Evolutionary conservation across 2,797 vertebrate species (phyloP), one percentile per base, ranked within the genome.

Genomic region (Anabas testudineus): DNA sequence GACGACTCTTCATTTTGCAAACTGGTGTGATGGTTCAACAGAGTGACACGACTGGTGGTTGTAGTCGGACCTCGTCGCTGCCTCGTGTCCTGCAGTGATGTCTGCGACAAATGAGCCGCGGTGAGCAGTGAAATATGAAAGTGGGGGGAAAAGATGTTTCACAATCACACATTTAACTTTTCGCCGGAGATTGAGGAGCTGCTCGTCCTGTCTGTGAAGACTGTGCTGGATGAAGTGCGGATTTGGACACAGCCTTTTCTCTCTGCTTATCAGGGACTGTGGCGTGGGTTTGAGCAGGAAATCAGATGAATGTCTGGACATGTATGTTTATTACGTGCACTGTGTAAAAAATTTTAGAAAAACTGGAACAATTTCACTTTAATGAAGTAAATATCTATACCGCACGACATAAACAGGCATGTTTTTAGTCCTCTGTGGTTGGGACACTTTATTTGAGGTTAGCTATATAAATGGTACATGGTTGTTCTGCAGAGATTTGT

Each of bases 81-180:
- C 64, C 60, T 76, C 68, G 86, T 86, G 87, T 87, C 87, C 90
- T 90, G 53, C 41, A 19, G 57, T 3, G 46, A 76, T 59, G 72
- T 78, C 70, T 69, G 76, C 39, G 62, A 45, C n/a, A 59, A 41
- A 60, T 34, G 71, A 71, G 71, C 72, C 8, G 2, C 19, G 67
- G 19, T 24, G 55, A 63, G 48, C 14, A 24, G 51, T 30, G 46
- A 74, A 28, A 18, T 19, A 39, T 10, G 68, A 65, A 55, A 39
- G 30, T 5, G 39, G 39, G 48, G 57, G 14, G 22, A 41, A 37
- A 28, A 14, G 16, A 74, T 26, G 49, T 43, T 67, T 65, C 30
- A 1, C 30, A 1, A 41, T 70, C 15, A 56, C 26, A 46, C 59
- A 9, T 51, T 39, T 13, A 36, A 52, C 42, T 47, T 28, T 19